Evolutionary conservation across 2,888 invertebrate species (phyloP).

Genomic region (Hirtodrosophila alboralis): DNA sequence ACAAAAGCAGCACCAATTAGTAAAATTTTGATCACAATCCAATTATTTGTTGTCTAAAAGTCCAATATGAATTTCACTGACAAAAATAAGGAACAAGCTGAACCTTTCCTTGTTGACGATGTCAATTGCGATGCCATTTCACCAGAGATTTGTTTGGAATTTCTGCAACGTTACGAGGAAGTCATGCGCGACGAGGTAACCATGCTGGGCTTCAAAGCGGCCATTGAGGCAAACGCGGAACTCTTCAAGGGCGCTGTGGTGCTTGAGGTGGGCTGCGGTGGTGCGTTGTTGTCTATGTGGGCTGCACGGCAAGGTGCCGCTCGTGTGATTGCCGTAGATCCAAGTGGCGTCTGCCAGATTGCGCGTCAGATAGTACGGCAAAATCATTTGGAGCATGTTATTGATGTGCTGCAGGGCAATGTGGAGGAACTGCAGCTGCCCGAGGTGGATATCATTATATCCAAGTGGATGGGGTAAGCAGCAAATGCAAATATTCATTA

Average conservation of each 20-base stretch:
- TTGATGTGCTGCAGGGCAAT: conserved; percentile 40
- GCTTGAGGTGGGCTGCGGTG: conserved; percentile 53
- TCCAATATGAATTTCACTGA: not conserved
- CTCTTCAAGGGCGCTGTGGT: conserved; percentile 38
- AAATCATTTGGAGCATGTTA: conserved; percentile 34
- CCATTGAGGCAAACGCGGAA: conserved; percentile 27
- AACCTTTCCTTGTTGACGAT: too few species aligned
- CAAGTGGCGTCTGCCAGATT: conserved; percentile 28
- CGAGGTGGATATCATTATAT: conserved; percentile 43
- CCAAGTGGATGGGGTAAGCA: conserved; percentile 62
- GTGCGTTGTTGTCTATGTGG: conserved; percentile 45
- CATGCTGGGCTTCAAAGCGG: conserved; percentile 32
- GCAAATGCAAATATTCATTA: too few species aligned
- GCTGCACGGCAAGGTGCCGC: conserved; percentile 45
- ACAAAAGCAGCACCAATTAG: not conserved
- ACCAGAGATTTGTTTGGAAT: conserved; percentile 14
- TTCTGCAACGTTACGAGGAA: conserved; percentile 28
- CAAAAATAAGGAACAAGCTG: not conserved
- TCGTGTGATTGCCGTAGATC: conserved; percentile 40
- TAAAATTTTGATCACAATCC: not conserved
- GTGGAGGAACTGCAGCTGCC: conserved; percentile 44
- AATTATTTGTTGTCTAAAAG: too few species aligned
- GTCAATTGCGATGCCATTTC: conserved; percentile 8
- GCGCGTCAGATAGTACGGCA: conserved; percentile 34
- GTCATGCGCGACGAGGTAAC: conserved; percentile 30